These are phyloP conservation scores for Sinella curviseta DNA, from an alignment of 1,140 invertebrate species.

Conservation along the genomic window DNA sequence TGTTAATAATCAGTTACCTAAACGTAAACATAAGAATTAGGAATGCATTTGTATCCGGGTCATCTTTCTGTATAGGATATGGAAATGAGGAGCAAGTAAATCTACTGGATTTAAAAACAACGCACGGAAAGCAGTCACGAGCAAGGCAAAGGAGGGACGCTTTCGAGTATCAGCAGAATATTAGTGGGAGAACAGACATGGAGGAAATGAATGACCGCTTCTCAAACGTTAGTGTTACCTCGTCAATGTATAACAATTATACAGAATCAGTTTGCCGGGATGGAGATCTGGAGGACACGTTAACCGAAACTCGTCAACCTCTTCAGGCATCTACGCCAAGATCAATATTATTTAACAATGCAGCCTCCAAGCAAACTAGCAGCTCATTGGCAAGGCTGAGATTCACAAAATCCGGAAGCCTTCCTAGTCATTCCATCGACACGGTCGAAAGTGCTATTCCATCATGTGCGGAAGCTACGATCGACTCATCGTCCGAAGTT, in stretches of 20 bases:
- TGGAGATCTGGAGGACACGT: background rate
- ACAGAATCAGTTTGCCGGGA: background rate
- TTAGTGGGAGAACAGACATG: background rate
- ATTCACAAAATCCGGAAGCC: background rate
- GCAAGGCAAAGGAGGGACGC: background rate
- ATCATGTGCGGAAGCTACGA: background rate
- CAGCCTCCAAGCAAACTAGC: background rate
- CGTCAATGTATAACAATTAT: slow-evolving; percentile 15
- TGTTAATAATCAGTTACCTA: background rate
- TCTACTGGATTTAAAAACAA: background rate
- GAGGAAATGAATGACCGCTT: background rate
- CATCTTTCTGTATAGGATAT: slow-evolving; percentile 13
- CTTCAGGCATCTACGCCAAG: background rate
- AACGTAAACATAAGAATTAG: background rate
- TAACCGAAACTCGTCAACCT: background rate
- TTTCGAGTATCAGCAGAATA: background rate
- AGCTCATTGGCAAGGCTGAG: background rate
- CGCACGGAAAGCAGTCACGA: background rate
- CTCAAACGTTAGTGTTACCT: background rate
- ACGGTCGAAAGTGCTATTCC: background rate
- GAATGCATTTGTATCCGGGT: too few relatives aligned
- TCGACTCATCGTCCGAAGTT: background rate
- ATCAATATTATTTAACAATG: background rate
- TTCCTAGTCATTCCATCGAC: background rate
- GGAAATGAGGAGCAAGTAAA: slow-evolving; percentile 14